Evolutionary conservation across 2,797 vertebrate species (phyloP), one percentile per base, ranked within the genome.

Genomic region (Rhinophrynus dorsalis): DNA sequence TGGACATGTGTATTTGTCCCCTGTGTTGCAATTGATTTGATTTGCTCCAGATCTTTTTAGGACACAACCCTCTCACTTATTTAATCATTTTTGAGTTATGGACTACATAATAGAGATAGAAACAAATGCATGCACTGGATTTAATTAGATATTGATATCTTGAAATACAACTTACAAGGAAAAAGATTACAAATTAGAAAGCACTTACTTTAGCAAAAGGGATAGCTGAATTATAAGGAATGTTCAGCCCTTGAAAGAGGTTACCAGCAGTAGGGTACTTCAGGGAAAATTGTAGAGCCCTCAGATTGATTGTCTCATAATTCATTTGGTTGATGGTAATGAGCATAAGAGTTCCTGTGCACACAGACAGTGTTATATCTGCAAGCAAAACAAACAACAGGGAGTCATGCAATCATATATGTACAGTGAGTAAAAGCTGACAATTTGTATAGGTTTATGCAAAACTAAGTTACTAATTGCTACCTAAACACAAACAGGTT

Each of bases 201-300:
- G 40, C 51, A 70, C 21, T 63, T 62, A 10, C 54, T 59, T 5
- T 48, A n/a, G 54, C 42, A 73, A 64, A 66, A 59, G 45, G 68
- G 69, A 73, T 66, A 65, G 69, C 26, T 33, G 54, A 65, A 45
- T 62, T 61, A 47, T 52, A 56, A 70, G 50, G 48, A 45, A 63
- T 55, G 40, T 47, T 18, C 38, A 70, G 69, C 40, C 69, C 61
- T 73, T 65, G 54, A 68, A 62, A 64, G 37, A 66, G 69, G 69
- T 73, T 66, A 73, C 69, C 27, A 73, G 69, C 69, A 73, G 69
- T 73, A 73, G 62, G 54, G 69, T 65, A 73, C 69, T 73, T 73
- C 45, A 73, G 57, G 51, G 55, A 65, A 73, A 66, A 73, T 66
- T 66, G 69, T 65, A 73, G 69, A 66, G 69, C 51, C 62, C 61